A percentile compares a stretch with the other conserved stretches of the same genome.
These are phyloP conservation scores for Odiellus spinosus DNA, from an alignment of 2,888 invertebrate genomes.

Conservation along the genomic window DNA sequence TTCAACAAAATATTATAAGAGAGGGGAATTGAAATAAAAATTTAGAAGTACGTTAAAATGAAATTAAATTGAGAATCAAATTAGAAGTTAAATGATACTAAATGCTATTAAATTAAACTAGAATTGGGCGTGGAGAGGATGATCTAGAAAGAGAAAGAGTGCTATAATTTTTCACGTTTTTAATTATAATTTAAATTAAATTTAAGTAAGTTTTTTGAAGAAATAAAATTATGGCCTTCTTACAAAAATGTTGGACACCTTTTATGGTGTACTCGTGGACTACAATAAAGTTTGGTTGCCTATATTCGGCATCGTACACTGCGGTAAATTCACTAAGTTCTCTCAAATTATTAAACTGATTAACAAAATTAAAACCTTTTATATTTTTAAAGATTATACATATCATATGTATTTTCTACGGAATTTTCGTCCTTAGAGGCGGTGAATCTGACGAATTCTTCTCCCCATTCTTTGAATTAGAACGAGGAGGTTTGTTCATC, in stretches of 20 bases:
- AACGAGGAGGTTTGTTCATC: constrained; percentile 4
- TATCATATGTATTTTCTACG: constrained; percentile 53
- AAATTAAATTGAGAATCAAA: too few relatives aligned
- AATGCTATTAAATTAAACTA: too few relatives aligned
- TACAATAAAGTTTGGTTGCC: constrained; percentile 13
- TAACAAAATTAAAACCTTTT: constrained; percentile 13
- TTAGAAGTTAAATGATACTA: too few relatives aligned
- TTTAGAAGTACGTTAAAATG: too few relatives aligned
- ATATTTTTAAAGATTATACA: constrained; percentile 55
- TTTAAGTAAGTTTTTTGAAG: too few relatives aligned
- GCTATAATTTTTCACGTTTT: too few relatives aligned
- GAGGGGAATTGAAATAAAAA: too few relatives aligned
- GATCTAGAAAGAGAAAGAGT: too few relatives aligned
- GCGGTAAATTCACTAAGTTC: constrained; percentile 29
- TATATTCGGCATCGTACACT: constrained; percentile 54
- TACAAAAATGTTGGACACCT: constrained; percentile 15
- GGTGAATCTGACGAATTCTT: constrained; percentile 78
- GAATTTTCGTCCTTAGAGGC: constrained; percentile 61
- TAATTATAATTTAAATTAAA: too few relatives aligned
- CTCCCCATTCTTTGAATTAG: constrained; percentile 62
- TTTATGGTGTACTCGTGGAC: constrained; percentile 18
- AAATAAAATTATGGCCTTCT: constrained; percentile 8
- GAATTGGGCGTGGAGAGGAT: too few relatives aligned
- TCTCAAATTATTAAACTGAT: too few relatives aligned
- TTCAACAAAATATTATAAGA: too few relatives aligned